Conservation (phyloP, 2,113 vertebrate species). For the Puma concolor region DNA sequence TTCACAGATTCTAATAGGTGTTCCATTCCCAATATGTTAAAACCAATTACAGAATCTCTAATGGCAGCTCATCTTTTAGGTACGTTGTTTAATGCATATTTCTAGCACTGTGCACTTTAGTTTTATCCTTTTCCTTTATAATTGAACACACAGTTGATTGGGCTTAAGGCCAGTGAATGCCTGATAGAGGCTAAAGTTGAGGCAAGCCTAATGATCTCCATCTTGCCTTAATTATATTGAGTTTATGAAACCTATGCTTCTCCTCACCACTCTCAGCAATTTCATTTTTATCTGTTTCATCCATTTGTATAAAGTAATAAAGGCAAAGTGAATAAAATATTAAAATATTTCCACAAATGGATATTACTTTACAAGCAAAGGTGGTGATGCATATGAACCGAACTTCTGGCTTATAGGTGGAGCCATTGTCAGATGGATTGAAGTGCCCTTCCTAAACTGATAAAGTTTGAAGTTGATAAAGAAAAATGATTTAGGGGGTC, state of each 20-base stretch:
- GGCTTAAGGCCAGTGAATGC: neutral
- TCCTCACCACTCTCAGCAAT: neutral
- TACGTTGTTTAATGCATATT: neutral
- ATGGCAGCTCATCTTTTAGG: neutral
- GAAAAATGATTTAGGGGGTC: neutral
- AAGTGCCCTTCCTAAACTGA: neutral
- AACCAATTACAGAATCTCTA: neutral
- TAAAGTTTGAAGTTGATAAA: neutral
- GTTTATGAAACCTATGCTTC: neutral
- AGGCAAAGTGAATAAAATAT: neutral
- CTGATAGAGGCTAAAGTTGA: neutral
- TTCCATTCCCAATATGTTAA: neutral
- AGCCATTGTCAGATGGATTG: neutral
- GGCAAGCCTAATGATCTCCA: neutral
- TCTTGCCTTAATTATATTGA: neutral
- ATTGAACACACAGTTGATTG: neutral
- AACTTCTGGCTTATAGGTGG: neutral
- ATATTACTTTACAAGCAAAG: neutral
- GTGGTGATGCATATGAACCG: neutral
- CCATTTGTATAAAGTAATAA: constrained; percentile 24
- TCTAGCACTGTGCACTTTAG: neutral
- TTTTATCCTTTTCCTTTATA: constrained; percentile 28
- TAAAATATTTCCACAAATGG: neutral
- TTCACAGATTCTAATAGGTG: neutral
- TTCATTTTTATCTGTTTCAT: neutral